Base-by-base conservation (phyloP, 2,797 vertebrate genomes). In the Pogoniulus pusillus region DNA sequence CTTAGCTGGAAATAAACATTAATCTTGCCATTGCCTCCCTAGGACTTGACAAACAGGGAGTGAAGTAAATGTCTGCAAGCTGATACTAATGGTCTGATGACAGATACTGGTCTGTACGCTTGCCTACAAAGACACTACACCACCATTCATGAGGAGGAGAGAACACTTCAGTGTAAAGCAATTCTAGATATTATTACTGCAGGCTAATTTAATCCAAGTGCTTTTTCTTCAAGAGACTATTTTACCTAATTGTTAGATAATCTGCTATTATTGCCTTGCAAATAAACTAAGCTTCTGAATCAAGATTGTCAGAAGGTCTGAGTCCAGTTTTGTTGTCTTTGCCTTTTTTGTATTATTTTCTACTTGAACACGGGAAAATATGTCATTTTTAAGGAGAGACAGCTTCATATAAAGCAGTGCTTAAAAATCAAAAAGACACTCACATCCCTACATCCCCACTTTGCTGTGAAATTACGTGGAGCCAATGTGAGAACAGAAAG, bases 51-150 rank as follows among this genome's bases (percentile, higher is more conserved):
- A 86, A 94, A 80, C 60, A 91, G 72, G 84, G 86, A 94, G 85
- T 45, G 73, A 94, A 90, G 34, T 75, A 4, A 15, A 47, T 1
- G 9, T 78, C 79, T 95, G 94, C 91, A 91, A 94, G 76, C 60
- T 93, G 94, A 95, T 81, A 94, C 93, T 96, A 96, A 96, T 53
- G 57, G 93, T 89, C 79, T 96, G 95, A 81, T 93, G 93, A 96
- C 94, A 96, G 95, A 84, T 91, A 78, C 51, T 57, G 81, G 51
- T 77, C 84, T 85, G n/a, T 70, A 54, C 1, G 1, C n/a, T 73
- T 76, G 57, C 54, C 35, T 89, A 34, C 59, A 79, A 87, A 92
- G 49, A 78, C 37, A 10, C 59, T 64, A 80, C 62, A 69, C 20
- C 41, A 76, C 74, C 80, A 88, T 86, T 95, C 87, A 92, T 7